Conservation (phyloP, 2,888 invertebrate species). For the Petrolisthes cinctipes region DNA sequence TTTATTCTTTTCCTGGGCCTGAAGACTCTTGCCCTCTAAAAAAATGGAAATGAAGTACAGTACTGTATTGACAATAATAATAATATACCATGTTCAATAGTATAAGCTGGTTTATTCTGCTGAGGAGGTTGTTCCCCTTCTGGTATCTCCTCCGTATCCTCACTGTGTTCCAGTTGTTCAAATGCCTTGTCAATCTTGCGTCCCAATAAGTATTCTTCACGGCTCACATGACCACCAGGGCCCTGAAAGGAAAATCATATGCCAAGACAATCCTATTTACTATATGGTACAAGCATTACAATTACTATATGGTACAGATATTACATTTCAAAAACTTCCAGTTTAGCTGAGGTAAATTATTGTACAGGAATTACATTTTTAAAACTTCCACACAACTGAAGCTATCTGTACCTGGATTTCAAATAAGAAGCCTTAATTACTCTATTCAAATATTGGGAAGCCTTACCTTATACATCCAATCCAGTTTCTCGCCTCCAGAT, state of each 20-base stretch:
- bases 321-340: neutral
- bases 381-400: neutral
- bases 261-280: too few relatives aligned
- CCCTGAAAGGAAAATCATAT: constrained; percentile 70
- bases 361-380: neutral
- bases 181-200: constrained; percentile 84
- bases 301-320: too few relatives aligned
- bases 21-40: neutral
- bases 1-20: too few relatives aligned
- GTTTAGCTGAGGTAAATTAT: too few relatives aligned
- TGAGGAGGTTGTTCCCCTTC: constrained; percentile 47
- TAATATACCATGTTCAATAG: constrained; percentile 61
- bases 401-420: neutral
- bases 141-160: constrained; percentile 69
- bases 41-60: neutral
- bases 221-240: constrained; percentile 76
- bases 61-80: neutral
- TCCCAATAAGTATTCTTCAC: constrained; percentile 91
- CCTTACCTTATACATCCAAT: constrained; percentile 64
- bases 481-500: constrained; percentile 56
- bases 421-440: neutral
- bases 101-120: constrained; percentile 55
- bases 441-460: neutral
- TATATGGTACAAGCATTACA: too few relatives aligned
- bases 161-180: constrained; percentile 76